phyloP scores from a whole-genome alignment of 2,113 vertebrate species.

The Oenanthe oenanthe region DNA sequence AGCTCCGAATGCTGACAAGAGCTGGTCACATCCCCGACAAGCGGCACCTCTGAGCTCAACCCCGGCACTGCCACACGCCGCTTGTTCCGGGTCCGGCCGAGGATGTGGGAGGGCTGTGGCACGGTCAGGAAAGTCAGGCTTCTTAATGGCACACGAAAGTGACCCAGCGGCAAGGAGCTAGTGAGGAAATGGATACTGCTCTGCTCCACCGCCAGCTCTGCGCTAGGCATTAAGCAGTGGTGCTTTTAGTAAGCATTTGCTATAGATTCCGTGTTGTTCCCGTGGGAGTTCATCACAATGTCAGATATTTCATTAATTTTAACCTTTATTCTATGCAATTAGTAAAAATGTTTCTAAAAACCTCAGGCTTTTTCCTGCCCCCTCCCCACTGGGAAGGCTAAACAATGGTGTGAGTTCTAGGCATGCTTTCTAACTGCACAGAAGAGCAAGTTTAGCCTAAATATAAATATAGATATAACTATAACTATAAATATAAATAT shows the following conservation, averaged over 20 bases:
- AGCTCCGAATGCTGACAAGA: neutral
- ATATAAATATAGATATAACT: neutral
- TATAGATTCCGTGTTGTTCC: neutral
- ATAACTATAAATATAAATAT: neutral
- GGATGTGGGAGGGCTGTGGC: fast-evolving
- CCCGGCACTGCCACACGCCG: fast-evolving
- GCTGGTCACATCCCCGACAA: fast-evolving
- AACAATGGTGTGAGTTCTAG: neutral
- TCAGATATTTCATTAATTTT: neutral
- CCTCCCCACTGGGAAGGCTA: neutral
- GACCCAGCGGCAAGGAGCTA: neutral
- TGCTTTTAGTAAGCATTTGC: neutral
- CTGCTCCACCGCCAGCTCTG: neutral
- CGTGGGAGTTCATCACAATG: neutral
- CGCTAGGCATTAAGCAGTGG: neutral
- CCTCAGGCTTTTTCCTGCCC: neutral
- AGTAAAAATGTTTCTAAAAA: neutral
- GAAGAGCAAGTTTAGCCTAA: neutral
- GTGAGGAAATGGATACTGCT: neutral
- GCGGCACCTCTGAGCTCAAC: fast-evolving
- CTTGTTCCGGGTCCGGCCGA: neutral
- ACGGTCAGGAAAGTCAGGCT: neutral
- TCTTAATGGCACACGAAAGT: neutral
- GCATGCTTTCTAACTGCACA: neutral
- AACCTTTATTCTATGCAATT: neutral